Base-by-base conservation (phyloP, 2,888 invertebrate genomes). In the Acrobeloides nanus region DNA sequence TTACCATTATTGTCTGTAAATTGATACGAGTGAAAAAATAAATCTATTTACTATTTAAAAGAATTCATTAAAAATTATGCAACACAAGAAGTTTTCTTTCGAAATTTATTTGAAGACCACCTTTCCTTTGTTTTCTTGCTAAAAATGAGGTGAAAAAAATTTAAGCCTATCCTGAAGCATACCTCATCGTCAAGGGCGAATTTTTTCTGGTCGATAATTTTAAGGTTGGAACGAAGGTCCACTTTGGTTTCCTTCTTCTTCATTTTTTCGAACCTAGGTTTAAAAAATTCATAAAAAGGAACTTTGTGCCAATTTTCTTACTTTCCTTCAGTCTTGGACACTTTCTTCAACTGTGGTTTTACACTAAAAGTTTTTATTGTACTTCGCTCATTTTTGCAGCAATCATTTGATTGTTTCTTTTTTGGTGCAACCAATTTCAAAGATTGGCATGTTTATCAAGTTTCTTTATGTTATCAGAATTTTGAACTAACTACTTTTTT, bases 321-420 rank as follows among this genome's bases (percentile, higher is more conserved):
- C 44, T 93, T 89, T 84, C 92, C 89, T 80, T 92, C 92, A 80
- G 92, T 92, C 82, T 97, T 97, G 79, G 93, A 93, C 69, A 97
- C 93, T 83, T 97, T 97, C 82, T 95, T 95, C 80, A 97, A 53
- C 6, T 71, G 72, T 26, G 72, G 72, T 48, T 72, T 72, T 33
- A 72, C 72, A 63, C 69, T 69, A 51, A 38, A 68, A 57, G 24
- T 24, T 24, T 10, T 23, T 15, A 10, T 24, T 34, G 37, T 8
- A 31, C 20, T 33, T 10, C n/a, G n/a, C n/a, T n/a, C n/a, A n/a
- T n/a, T n/a, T n/a, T n/a, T n/a, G n/a, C n/a, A n/a, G n/a, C 17
- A 21, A 25, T 40, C 40, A 25, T 21, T 15, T 23, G n/a, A 29
- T 4, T 26, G 25, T n/a, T 27, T 29, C 24, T 31, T 26, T 25